These are phyloP conservation scores for Cephalopterus ornatus DNA, from an alignment of 2,113 vertebrate species.

Conservation along the genomic window DNA sequence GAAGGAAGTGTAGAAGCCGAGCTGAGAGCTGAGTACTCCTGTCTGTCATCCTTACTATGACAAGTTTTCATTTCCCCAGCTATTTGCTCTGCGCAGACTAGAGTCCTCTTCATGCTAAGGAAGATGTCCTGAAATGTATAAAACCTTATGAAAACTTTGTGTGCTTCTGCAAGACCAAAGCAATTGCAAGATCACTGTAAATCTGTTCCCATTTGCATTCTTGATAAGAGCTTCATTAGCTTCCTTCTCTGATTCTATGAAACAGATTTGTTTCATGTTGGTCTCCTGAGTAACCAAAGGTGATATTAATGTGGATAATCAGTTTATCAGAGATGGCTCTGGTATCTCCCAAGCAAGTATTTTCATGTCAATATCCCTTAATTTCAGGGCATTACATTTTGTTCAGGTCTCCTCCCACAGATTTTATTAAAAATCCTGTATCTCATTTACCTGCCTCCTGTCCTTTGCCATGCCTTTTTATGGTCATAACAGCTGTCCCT, in stretches of 20 bases:
- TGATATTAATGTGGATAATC: neutral
- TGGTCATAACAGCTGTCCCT: accelerated
- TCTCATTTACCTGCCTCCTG: neutral
- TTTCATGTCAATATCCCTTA: neutral
- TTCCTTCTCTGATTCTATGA: neutral
- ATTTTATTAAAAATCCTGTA: neutral
- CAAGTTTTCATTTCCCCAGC: neutral
- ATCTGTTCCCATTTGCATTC: neutral
- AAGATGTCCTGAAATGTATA: neutral
- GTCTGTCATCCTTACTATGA: neutral
- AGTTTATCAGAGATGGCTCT: neutral
- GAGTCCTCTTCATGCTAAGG: neutral
- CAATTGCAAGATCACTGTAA: neutral
- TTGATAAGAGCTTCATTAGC: neutral
- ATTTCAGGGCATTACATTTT: neutral
- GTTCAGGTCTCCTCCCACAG: neutral
- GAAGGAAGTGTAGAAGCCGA: neutral
- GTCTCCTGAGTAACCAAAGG: accelerated
- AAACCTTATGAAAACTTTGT: neutral
- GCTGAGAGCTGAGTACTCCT: neutral
- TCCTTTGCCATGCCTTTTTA: neutral
- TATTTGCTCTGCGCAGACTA: neutral
- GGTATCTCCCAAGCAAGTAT: neutral
- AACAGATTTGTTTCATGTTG: neutral
- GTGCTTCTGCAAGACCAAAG: neutral